Base-by-base conservation (phyloP, 2,113 vertebrate genomes). In the Platysteira castanea region DNA sequence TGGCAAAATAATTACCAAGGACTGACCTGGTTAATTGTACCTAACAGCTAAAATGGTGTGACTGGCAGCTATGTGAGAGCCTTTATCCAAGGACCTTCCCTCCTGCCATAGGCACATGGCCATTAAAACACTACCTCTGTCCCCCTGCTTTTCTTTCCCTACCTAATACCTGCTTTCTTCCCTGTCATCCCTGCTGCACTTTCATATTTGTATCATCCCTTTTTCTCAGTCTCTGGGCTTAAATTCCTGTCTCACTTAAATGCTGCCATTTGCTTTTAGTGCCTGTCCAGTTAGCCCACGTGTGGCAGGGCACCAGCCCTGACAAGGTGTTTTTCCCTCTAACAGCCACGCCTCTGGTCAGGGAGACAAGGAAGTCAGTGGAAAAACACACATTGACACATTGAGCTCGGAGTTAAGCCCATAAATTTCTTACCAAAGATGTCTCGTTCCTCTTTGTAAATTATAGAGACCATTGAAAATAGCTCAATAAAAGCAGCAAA, bases 381-480 rank as follows among this genome's bases (percentile, higher is more conserved):
- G 56, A 86, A 93, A 93, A 79, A 41, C 44, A 78, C 46, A n/a
- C 54, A 79, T 15, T 0, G 0, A 46, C 27, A 42, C 67, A 81
- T n/a, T 2, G 26, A 93, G 60, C 28, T 88, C 44, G 41, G 64
- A 75, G 23, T 49, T 82, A 65, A 84, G 26, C 37, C 46, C 46
- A 46, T 61, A 89, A 84, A 89, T 89, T 90, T 75, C 17, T n/a
- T 86, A 37, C 60, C 0, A 3, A 75, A 84, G 44, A 52, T 37
- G 56, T n/a, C 65, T 75, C 26, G 4, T 44, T 94, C 26, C 37
- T 59, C 60, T 89, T 71, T 73, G 24, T 65, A 91, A 92, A 91
- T 95, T 87, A 79, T 20, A 79, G 53, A 20, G 37, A 91, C 70
- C 20, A 56, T 21, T 64, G 69, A 69, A 95, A 95, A 87, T 23